Base-by-base conservation (phyloP, 64 coral and sea anemone species). In the Hydrozoanthus tunicans region DNA sequence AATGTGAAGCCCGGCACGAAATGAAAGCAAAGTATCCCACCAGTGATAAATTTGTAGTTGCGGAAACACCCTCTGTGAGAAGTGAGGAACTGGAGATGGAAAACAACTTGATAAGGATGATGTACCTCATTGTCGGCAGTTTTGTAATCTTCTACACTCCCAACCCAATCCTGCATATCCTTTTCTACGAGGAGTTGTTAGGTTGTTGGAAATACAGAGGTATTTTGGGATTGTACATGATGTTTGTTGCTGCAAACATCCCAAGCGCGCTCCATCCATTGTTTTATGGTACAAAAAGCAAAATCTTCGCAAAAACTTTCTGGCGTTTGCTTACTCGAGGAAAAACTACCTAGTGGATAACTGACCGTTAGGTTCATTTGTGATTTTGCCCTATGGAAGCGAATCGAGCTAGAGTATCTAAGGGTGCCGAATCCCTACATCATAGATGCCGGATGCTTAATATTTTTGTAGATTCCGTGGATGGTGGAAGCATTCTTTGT, bases 81-180 rank as follows among this genome's bases (percentile, higher is more conserved):
- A 74, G 51, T 11, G 71, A 51, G 24, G 12, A 7, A 1, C 2
- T 74, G 1, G 71, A 74, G 26, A 43, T 74, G 71, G 71, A 74
- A 43, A 74, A 32, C 3, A 74, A 74, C 71, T 74, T 74, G 25
- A 43, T 74, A 10, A 74, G 51, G 71, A 74, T 74, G 71, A 74
- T 74, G 71, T 74, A 74, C 7, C 71, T 74, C 6, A 51, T 74
- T 74, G 71, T 74, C 51, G 71, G 25, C 25, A 74, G 71, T 74
- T 74, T 74, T 74, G 26, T 74, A 3, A 74, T 74, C 26, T 74
- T 24, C 26, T 74, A 74, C 4, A 0, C 3, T 11, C 71, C 71
- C 9, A 43, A 74, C 26, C 26, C 71, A 0, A 51, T 74, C 7
- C 8, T 74, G 24, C 12, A 43, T 6, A 11, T 74, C 11, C 71